These are phyloP conservation scores for Halocaridina rubra DNA, from an alignment of 2,888 invertebrate genomes.

Conservation along the genomic window DNA sequence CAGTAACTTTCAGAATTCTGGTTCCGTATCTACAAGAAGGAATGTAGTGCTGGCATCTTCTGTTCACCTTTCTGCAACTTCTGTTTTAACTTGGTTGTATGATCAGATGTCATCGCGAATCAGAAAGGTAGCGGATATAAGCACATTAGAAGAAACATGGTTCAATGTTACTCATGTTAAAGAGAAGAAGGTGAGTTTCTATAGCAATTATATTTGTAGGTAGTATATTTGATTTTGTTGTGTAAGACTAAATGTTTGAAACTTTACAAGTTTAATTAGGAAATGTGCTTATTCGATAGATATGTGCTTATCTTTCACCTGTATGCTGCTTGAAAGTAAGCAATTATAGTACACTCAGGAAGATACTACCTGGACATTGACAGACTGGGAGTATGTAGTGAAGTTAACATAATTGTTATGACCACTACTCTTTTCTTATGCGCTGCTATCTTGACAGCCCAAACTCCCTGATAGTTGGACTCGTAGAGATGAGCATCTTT, in stretches of 20 bases:
- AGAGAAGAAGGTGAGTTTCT: constrained; percentile 64
- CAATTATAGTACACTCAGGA: no score
- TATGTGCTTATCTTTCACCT: neutral
- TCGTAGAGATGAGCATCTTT: no score
- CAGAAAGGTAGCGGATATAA: constrained; percentile 66
- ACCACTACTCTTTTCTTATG: no score
- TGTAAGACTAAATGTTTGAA: neutral
- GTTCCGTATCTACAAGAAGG: constrained; percentile 7
- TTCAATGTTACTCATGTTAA: constrained; percentile 67
- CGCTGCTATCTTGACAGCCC: no score
- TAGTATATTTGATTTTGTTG: neutral
- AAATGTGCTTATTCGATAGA: no score
- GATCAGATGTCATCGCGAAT: constrained; percentile 69
- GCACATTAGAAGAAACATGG: constrained; percentile 66
- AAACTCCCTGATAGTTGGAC: no score
- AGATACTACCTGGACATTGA: no score
- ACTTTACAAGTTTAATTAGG: no score
- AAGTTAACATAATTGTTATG: no score
- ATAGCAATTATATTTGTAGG: constrained; percentile 48
- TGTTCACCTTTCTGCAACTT: constrained; percentile 14
- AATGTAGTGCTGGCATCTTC: constrained; percentile 32
- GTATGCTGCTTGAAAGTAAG: no score
- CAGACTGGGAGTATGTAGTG: no score
- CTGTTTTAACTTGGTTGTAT: constrained; percentile 69
- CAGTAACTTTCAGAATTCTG: neutral